Evolutionary conservation across 2,797 vertebrate genomes (phyloP), one percentile per base, ranked within the genome.

Genomic region (Carapus acus): DNA sequence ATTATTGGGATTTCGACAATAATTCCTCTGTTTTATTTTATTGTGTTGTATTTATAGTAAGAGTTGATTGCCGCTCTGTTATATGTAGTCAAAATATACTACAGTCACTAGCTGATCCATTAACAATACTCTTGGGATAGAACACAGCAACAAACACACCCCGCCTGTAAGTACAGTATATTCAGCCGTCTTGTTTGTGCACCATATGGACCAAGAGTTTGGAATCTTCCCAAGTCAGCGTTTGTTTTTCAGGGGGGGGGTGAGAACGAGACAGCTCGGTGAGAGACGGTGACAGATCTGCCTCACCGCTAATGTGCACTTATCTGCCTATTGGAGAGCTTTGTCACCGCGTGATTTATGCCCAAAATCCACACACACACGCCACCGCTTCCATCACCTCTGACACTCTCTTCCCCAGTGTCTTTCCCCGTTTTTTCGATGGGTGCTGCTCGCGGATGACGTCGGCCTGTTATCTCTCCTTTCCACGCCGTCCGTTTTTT

Each of bases 261-360:
- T 4, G 71, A 6, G 65, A 78, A 52, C 71, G 53, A 19, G 51
- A 68, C 52, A 43, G 67, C 71, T 58, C 20, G 0, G 47, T 56
- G 71, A 48, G 73, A 76, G 71, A 69, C 46, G 70, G 79, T 85
- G 83, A 87, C 83, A 80, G 80, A 87, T 83, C 79, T 73, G 76
- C 79, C 63, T 77, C 44, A 64, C 72, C 49, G 66, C 75, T 86
- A 88, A 87, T 84, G 82, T 81, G 84, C 79, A 87, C 82, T 87
- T 87, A 86, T 86, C 83, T 83, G 77, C 77, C 76, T 79, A 83
- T 84, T 82, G 81, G 81, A 81, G 76, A 75, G 76, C 77, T 81
- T 76, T 86, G 84, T 84, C 84, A 84, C 62, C 53, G 60, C 27
- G 61, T 86, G 83, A 88, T 87, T 87, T 86, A 86, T 79, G 76